phyloP scores from a whole-genome alignment of 30 jellyfish, hydroid and myxozoan species.

The Rhopilema esculentum region DNA sequence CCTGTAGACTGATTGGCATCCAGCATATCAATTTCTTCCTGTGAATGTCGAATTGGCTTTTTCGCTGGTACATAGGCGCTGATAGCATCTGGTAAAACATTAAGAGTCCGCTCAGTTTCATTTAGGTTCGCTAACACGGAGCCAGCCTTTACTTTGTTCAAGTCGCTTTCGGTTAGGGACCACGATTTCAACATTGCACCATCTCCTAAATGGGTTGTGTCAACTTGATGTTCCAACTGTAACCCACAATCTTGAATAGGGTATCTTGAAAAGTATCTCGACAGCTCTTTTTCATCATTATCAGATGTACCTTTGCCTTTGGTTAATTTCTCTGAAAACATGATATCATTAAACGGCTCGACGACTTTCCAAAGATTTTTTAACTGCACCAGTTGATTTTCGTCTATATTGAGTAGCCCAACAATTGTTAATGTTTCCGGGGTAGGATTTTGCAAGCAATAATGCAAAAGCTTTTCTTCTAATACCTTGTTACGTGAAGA shows the following conservation, averaged over 20 bases:
- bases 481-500: background rate
- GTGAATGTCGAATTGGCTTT: background rate
- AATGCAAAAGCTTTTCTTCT: background rate
- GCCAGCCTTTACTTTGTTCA: background rate
- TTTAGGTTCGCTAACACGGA: background rate
- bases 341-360: background rate
- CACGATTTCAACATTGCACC: background rate
- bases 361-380: background rate
- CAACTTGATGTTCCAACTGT: background rate
- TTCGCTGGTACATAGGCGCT: background rate
- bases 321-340: background rate
- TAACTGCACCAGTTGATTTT: background rate
- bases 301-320: background rate
- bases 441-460: slow-evolving; percentile 23
- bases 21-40: background rate
- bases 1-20: background rate
- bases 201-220: background rate
- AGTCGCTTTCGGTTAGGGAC: background rate
- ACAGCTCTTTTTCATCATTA: background rate
- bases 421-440: background rate
- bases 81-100: background rate
- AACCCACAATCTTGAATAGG: background rate
- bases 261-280: background rate
- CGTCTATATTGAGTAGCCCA: background rate
- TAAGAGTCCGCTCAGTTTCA: background rate